Conservation (phyloP, 2,888 invertebrate genomes). For the Matsumyia berberina region DNA sequence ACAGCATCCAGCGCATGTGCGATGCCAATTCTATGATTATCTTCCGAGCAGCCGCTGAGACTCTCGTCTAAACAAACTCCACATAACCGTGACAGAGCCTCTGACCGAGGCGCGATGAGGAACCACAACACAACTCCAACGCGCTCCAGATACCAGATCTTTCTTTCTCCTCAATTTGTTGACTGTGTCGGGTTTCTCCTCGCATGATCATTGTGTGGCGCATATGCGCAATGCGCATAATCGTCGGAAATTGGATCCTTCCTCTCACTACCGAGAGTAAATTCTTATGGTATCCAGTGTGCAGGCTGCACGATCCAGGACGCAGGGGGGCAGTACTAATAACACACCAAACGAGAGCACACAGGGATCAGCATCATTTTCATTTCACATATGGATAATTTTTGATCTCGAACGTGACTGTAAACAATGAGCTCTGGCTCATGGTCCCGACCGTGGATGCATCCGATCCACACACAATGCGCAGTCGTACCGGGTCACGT, state of each 20-base stretch:
- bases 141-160: constrained; percentile 52
- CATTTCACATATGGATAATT: constrained; percentile 79
- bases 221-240: constrained; percentile 63
- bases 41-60: constrained; percentile 17
- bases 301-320: background rate
- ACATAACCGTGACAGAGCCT: constrained; percentile 55
- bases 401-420: constrained; percentile 77
- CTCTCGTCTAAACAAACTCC: constrained; percentile 46
- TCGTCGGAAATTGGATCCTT: constrained; percentile 73
- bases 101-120: constrained; percentile 1
- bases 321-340: constrained; percentile 41
- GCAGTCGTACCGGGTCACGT: constrained; percentile 81
- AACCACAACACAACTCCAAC: constrained; percentile 20
- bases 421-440: constrained; percentile 66
- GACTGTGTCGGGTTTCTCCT: constrained; percentile 32
- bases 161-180: constrained; percentile 40
- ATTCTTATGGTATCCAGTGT: background rate
- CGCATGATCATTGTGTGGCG: constrained; percentile 62
- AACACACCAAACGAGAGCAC: constrained; percentile 74
- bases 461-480: constrained; percentile 32
- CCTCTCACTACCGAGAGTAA: constrained; percentile 48
- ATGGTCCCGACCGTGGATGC: constrained; percentile 12
- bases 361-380: constrained; percentile 77
- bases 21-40: constrained; percentile 61
- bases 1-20: constrained; percentile 48